A percentile compares a stretch with the other conserved stretches of the same genome.
Conservation (phyloP, 1,140 invertebrate genomes). For the honey bee (Apis mellifera) region DNA sequence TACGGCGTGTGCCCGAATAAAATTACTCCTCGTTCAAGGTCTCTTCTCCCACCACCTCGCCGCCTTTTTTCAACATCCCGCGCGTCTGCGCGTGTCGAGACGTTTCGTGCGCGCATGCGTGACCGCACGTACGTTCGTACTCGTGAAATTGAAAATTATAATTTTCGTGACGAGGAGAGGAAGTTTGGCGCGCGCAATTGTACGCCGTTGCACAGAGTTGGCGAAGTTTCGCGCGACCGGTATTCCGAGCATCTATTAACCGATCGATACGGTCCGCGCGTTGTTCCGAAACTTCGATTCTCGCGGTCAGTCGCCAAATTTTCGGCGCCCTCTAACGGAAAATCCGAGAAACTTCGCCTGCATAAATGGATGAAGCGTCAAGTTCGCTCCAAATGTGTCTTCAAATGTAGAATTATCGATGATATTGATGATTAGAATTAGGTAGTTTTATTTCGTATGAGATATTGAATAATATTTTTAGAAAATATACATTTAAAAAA, state of each 20-base stretch:
- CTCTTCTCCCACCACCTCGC: background rate
- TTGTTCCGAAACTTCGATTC: slow-evolving; percentile 14
- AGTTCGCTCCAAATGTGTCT: background rate
- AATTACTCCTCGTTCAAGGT: slow-evolving; percentile 42
- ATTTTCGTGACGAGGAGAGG: background rate
- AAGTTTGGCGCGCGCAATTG: background rate
- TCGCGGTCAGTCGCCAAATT: slow-evolving; percentile 20
- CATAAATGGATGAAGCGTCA: background rate
- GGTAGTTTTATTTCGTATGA: no score
- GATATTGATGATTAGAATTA: background rate
- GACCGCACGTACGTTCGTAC: no score
- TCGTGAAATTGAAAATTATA: slow-evolving; percentile 16
- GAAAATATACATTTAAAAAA: no score
- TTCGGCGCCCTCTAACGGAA: background rate
- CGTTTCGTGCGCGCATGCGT: background rate
- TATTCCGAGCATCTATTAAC: slow-evolving; percentile 16
- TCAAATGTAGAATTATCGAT: background rate
- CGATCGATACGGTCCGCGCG: slow-evolving; percentile 32
- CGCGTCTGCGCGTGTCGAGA: background rate
- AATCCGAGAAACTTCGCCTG: background rate
- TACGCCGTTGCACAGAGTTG: background rate
- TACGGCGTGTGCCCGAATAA: slow-evolving; percentile 40
- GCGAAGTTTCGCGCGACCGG: background rate
- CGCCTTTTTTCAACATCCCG: slow-evolving; percentile 11
- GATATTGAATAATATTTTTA: no score